Evolutionary conservation across 2,797 vertebrate genomes (phyloP), one percentile per base, ranked within the genome.

Genomic region (Paramormyrops hopkinsi): DNA sequence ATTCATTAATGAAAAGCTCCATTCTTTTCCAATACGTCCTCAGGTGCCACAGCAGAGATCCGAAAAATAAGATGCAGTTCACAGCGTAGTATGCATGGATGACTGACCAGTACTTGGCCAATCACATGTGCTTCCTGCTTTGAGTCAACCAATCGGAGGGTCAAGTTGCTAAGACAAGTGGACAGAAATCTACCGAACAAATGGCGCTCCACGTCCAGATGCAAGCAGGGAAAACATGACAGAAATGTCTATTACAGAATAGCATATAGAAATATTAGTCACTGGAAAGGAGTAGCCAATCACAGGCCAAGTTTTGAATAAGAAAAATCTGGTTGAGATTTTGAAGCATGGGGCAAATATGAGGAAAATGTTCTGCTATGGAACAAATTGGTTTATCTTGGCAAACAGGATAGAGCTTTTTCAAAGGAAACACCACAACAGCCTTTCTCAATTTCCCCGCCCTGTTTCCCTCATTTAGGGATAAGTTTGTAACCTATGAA

Each of bases 111-210:
- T 4, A 14, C 65, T 76, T 50, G 86, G 59, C 89, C 84, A 76
- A 76, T 89, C 65, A 79, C 29, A 76, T 8, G 44, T 14, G 1
- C 11, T 56, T 29, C 65, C 65, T 17, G 51, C 29, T 53, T 87
- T 22, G 25, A 22, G 3, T 22, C n/a, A 25, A 19, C 79, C 54
- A 84, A 65, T 50, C 25, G 4, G 22, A 50, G 65, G 73, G 29
- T 46, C 41, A 44, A 65, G 17, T 53, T 56, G 69, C 41, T 41
- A 89, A 86, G 53, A 69, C 79, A 62, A 48, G n/a, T 12, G 82
- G 56, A 54, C 88, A 62, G 22, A 89, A 89, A 53, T 69, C 83
- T 25, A 51, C 88, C 44, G 12, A 44, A 88, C 19, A 54, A 54
- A 88, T 48, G 50, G 19, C 19, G 37, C 53, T 76, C 46, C 46